These are phyloP conservation scores for Drosophila ananassae DNA, from an alignment of 1,140 invertebrate genomes.

Conservation along the genomic window DNA sequence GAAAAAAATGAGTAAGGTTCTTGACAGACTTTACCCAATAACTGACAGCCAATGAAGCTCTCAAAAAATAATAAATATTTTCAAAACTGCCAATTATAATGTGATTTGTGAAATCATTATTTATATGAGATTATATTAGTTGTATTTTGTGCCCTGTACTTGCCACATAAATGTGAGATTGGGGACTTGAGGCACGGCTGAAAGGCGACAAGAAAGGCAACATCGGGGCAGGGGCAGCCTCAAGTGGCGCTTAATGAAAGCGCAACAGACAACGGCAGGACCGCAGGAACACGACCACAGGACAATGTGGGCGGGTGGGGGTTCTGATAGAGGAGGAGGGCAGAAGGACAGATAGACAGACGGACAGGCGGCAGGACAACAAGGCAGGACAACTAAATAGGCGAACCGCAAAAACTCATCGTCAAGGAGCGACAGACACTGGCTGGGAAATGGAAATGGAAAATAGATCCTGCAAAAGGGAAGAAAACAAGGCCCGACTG, in stretches of 20 bases:
- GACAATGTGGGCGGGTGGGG: constrained; percentile 5
- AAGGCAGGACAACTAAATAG: constrained; percentile 58
- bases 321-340: neutral
- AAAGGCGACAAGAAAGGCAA: no score
- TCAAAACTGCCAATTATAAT: neutral
- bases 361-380: constrained; percentile 12
- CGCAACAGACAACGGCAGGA: constrained; percentile 70
- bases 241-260: constrained; percentile 80
- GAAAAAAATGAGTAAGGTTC: neutral
- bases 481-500: no score
- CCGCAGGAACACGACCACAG: constrained; percentile 55
- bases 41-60: neutral
- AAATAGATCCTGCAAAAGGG: neutral
- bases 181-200: constrained; percentile 31
- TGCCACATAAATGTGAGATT: constrained; percentile 62
- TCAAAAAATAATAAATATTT: neutral
- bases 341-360: neutral
- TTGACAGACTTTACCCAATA: neutral
- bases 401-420: constrained; percentile 64
- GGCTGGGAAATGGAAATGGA: constrained; percentile 18
- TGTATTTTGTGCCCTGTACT: constrained; percentile 15
- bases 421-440: constrained; percentile 50
- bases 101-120: constrained; percentile 5
- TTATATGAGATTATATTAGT: neutral
- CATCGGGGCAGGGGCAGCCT: constrained; percentile 48